phyloP scores from a whole-genome alignment of 1,140 invertebrate genomes.

The Leptinotarsa defecta region DNA sequence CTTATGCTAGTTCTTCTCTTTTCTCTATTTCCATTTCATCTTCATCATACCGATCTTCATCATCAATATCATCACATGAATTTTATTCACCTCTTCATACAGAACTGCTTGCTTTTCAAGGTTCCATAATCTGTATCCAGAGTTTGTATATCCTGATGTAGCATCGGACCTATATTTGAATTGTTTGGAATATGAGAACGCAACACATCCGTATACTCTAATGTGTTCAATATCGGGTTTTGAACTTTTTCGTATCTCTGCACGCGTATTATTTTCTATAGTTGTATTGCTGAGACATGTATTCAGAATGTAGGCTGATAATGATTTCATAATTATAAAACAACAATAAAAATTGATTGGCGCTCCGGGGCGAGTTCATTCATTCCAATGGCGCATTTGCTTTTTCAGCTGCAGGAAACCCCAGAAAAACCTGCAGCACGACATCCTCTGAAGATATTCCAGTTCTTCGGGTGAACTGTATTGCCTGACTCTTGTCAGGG shows the following conservation, averaged over 20 bases:
- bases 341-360: too few species aligned
- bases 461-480: too few species aligned
- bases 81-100: neutral
- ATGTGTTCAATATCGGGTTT: conserved; percentile 3
- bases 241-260: neutral
- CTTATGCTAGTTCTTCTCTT: neutral
- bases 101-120: neutral
- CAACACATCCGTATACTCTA: neutral
- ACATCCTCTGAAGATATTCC: too few species aligned
- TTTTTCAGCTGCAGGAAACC: too few species aligned
- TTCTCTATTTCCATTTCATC: too few species aligned
- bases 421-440: too few species aligned
- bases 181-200: neutral
- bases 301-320: neutral
- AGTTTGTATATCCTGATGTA: neutral
- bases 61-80: neutral
- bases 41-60: neutral
- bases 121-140: neutral
- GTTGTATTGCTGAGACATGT: neutral
- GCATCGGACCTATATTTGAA: neutral
- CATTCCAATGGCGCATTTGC: too few species aligned
- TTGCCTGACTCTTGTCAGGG: too few species aligned
- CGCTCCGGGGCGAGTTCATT: too few species aligned
- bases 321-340: too few species aligned
- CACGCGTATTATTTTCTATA: neutral